Conservation (phyloP, 2,113 vertebrate species). For the Burhinus bistriatus region DNA sequence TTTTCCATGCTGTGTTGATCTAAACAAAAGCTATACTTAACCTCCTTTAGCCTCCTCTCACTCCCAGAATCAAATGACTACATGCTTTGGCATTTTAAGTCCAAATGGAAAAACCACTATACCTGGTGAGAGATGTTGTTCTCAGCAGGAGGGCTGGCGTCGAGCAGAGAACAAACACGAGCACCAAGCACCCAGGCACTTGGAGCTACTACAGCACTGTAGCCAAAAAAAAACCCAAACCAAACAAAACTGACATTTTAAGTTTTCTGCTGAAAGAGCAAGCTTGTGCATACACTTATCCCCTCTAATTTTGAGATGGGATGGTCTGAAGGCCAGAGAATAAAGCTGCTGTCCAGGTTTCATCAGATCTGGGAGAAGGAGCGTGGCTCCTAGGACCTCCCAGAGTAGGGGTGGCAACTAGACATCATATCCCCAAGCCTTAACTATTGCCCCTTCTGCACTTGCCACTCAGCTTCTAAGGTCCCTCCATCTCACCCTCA, state of each 20-base stretch:
- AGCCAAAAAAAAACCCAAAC: not conserved
- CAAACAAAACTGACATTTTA: not conserved
- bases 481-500: not conserved
- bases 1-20: slow-evolving; percentile 59
- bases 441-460: not conserved
- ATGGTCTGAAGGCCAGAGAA: not conserved
- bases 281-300: not conserved
- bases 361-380: not conserved
- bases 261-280: not conserved
- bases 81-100: slow-evolving; percentile 37
- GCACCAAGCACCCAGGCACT: not conserved
- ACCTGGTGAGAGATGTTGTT: slow-evolving; percentile 29
- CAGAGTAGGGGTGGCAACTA: not conserved
- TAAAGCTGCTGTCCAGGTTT: not conserved
- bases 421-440: not conserved
- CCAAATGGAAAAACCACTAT: slow-evolving; percentile 37
- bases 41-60: slow-evolving; percentile 40
- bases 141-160: not conserved
- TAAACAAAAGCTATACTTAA: slow-evolving; percentile 66
- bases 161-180: not conserved
- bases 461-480: not conserved
- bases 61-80: slow-evolving; percentile 38
- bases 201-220: not conserved
- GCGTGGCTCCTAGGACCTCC: not conserved
- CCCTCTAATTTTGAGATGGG: not conserved